Conservation (phyloP, 1,140 invertebrate species). For the Bilobella aurantiaca region DNA sequence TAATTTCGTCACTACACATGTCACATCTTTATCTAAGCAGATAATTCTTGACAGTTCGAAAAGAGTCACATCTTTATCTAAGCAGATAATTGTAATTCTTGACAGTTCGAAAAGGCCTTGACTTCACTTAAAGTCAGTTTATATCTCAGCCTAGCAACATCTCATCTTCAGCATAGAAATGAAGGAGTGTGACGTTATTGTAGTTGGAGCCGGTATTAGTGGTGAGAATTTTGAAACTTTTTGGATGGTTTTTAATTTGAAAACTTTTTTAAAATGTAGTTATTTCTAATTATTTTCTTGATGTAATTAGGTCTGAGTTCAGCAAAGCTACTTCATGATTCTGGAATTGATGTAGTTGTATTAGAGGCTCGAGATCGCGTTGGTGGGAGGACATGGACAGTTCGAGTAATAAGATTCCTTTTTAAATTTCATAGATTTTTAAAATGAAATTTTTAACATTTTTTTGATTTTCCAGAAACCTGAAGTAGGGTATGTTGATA, state of each 20-base stretch:
- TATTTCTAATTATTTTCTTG: neutral
- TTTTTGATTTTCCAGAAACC: slow-evolving; percentile 6
- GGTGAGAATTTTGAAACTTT: neutral
- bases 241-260: neutral
- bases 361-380: slow-evolving; percentile 34
- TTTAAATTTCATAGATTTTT: neutral
- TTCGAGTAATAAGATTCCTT: neutral
- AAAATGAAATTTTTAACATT: neutral
- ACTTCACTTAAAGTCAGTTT: too few relatives aligned
- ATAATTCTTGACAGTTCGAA: too few relatives aligned
- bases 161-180: neutral
- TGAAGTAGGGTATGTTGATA: slow-evolving; percentile 28
- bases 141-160: neutral
- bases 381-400: slow-evolving; percentile 36
- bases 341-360: slow-evolving; percentile 23
- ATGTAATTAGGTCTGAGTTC: slow-evolving; percentile 23
- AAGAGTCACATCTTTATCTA: too few relatives aligned
- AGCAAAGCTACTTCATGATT: slow-evolving; percentile 17
- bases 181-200: slow-evolving; percentile 4
- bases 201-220: neutral
- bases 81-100: too few relatives aligned
- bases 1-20: too few relatives aligned
- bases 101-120: neutral
- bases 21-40: too few relatives aligned
- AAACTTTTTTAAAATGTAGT: neutral